Evolutionary conservation across 1,140 invertebrate species (phyloP), one percentile per base, ranked within the genome.

Genomic region (Anagrus nilaparvatae): DNA sequence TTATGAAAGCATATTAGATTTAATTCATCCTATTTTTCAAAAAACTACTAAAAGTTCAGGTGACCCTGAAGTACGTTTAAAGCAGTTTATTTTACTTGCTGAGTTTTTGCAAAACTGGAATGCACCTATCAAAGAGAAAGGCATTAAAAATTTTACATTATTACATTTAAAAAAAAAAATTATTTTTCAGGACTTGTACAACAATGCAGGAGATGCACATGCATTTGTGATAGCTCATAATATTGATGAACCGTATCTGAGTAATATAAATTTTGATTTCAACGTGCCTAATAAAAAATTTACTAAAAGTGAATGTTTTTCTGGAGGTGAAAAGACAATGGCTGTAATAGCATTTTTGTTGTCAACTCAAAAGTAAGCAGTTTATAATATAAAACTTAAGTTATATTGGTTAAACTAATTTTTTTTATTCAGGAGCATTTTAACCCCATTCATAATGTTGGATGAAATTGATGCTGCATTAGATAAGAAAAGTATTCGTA

Each of bases 401-500:
- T 10, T 30, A 14, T 38, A 24, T 37, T 17, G 27, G 16, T 43
- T 19, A 25, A 21, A 28, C 33, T 30, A 35, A 36, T 9, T 17
- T n/a, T n/a, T n/a, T n/a, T n/a, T n/a, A n/a, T n/a, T n/a, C n/a
- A n/a, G 91, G 59, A 95, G 85, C 62, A 92, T 97, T 60, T 91
- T 93, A 27, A 87, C 93, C 13, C 94, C 96, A 13, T 99, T 99
- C 69, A 95, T 99, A 71, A 85, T 99, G 16, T 73, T 99, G 51
- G 96, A 99, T 70, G 96, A 99, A 74, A 92, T 98, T 51, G 95
- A 99, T 71, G 96, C 96, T 30, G 94, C 95, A 47, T 72, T 99
- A 42, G 96, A 99, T 69, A 97, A 97, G 65, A 95, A 87, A 14
- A 99, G 98, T 67, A 97, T 98, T 65, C 82, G 87, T 49, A 97